Conservation (phyloP, 2,113 vertebrate genomes). For the Trogon surrucura region DNA sequence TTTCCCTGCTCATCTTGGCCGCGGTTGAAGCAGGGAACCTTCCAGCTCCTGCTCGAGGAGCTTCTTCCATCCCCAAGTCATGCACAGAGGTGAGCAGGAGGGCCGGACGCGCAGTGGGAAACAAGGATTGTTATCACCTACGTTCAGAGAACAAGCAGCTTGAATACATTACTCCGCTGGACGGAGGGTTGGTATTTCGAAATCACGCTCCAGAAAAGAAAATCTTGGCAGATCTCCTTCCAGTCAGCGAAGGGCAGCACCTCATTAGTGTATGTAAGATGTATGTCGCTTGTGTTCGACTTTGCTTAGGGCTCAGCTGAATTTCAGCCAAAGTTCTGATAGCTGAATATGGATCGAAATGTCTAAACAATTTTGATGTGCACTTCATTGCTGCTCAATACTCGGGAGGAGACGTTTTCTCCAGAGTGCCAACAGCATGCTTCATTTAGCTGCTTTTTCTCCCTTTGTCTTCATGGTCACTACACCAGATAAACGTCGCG, state of each 20-base stretch:
- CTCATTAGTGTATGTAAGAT: neutral
- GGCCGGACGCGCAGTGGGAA: neutral
- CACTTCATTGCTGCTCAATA: neutral
- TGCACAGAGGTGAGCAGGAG: accelerated
- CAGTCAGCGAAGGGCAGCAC: neutral
- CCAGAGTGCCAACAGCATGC: neutral
- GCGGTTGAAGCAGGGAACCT: neutral
- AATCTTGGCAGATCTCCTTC: neutral
- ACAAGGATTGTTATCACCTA: neutral
- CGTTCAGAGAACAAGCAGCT: neutral
- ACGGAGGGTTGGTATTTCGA: neutral
- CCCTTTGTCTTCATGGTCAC: neutral
- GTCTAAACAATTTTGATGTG: neutral
- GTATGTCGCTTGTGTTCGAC: accelerated
- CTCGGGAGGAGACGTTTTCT: neutral
- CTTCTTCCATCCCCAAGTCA: neutral
- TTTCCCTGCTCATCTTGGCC: neutral
- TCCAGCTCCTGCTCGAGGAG: neutral
- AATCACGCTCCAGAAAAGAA: neutral
- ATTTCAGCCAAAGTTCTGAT: neutral
- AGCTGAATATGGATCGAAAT: neutral
- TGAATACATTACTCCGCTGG: neutral
- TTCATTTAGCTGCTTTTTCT: neutral
- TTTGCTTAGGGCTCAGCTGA: neutral
- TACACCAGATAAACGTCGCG: neutral